A percentile compares a stretch with the other conserved stretches of the same genome.
Conservation (phyloP, 92 coral and sea anemone genomes). For the Isaurus tuberculatus region DNA sequence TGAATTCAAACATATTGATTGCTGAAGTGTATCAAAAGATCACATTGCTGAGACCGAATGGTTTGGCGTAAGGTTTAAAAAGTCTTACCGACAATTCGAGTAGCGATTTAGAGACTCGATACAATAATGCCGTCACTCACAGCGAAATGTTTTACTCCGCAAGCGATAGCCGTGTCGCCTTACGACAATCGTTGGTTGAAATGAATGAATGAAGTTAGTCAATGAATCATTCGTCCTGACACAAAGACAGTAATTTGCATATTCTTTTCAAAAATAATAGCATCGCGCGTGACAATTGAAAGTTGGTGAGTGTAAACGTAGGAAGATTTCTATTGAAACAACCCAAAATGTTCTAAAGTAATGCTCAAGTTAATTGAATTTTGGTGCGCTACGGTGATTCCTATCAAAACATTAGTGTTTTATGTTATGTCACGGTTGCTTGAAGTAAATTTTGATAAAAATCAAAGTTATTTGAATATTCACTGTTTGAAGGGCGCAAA, state of each 20-base stretch:
- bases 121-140: constrained; percentile 2
- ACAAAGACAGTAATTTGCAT: constrained; percentile 47
- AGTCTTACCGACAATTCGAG: constrained; percentile 13
- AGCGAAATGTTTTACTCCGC: constrained; percentile 2
- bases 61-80: background rate
- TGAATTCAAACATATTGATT: constrained; percentile 55
- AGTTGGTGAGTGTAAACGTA: background rate
- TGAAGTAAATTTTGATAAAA: constrained; percentile 17
- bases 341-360: background rate
- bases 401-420: constrained; percentile 2
- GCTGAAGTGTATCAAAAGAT: constrained; percentile 43
- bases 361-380: background rate
- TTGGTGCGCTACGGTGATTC: constrained; percentile 11
- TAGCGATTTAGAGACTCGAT: background rate
- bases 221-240: constrained; percentile 37
- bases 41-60: background rate
- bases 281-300: constrained; percentile 41
- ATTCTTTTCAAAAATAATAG: constrained; percentile 31
- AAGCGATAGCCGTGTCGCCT: constrained; percentile 17
- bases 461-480: constrained; percentile 28
- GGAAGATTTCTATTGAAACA: background rate
- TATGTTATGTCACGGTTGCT: constrained; percentile 43
- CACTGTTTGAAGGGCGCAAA: constrained; percentile 26
- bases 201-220: constrained; percentile 38
- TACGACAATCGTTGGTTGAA: constrained; percentile 34